phyloP scores from a whole-genome alignment of 1,140 invertebrate genomes.

The Cylas formicarius region DNA sequence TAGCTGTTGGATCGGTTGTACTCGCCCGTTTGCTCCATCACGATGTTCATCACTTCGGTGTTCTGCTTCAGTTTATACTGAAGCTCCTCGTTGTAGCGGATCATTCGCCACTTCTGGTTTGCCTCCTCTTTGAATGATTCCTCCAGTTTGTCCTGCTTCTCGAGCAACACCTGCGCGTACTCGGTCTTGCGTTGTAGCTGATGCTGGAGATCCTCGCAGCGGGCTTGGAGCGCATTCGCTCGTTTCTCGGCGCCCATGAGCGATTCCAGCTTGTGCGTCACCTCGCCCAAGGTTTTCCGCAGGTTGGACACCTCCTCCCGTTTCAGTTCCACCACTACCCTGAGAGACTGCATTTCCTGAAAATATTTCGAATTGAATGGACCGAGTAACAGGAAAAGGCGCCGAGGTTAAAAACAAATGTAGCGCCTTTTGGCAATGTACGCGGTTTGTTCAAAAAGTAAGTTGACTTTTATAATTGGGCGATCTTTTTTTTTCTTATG shows the following conservation, averaged over 20 bases:
- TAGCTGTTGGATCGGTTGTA: conserved; percentile 30
- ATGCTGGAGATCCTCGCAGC: conserved; percentile 60
- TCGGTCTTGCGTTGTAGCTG: conserved; percentile 55
- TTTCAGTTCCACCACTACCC: conserved; percentile 67
- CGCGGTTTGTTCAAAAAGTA: no score
- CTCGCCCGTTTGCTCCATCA: conserved; percentile 35
- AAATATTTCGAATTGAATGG: no score
- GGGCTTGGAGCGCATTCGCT: conserved; percentile 52
- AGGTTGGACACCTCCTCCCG: conserved; percentile 63
- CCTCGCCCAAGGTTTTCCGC: conserved; percentile 56
- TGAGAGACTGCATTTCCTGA: conserved; percentile 61
- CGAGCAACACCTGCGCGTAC: conserved; percentile 43
- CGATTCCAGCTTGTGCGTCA: conserved; percentile 47
- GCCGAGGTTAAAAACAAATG: no score
- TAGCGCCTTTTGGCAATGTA: no score
- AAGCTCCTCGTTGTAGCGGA: conserved; percentile 78
- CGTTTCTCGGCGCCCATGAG: conserved; percentile 48
- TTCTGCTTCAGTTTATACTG: conserved; percentile 76
- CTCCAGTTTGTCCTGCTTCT: conserved; percentile 61
- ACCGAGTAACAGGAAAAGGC: no score
- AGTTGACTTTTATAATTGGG: no score
- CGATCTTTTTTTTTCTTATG: no score
- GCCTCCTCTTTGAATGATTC: conserved; percentile 63
- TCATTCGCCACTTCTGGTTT: conserved; percentile 68
- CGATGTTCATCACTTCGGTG: conserved; percentile 52